Base-by-base conservation (phyloP, 2,113 vertebrate species). In the Trichomycterus rosablanca region DNA sequence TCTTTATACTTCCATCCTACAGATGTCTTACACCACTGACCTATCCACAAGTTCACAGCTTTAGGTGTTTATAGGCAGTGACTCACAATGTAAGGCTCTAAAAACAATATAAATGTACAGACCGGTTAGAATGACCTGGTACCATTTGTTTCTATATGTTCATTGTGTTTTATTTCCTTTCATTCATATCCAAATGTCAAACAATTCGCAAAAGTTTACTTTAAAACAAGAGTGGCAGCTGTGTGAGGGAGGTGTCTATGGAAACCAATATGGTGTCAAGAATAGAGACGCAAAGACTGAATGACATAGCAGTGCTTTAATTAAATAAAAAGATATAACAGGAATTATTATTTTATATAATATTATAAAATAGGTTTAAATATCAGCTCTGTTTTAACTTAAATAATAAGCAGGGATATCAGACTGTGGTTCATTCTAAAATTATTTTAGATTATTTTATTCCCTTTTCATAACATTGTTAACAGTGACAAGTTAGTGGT, bases 301-400 rank as follows among this genome's bases (percentile, higher is more conserved):
- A 18, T 28, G 59, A 70, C 19, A 12, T 20, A 10, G 7, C 34
- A 32, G 18, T n/a, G n/a, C n/a, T n/a, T n/a, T n/a, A n/a, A 35
- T 58, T 72, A 60, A 77, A 62, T 74, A 70, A 74, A 50, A 66
- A 63, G n/a, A n/a, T n/a, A n/a, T n/a, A n/a, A n/a, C n/a, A n/a
- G n/a, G n/a, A n/a, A n/a, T n/a, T n/a, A n/a, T n/a, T n/a, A n/a
- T n/a, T n/a, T n/a, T n/a, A n/a, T n/a, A n/a, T n/a, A 30, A 30
- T 4, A 30, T 7, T 30, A 30, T 30, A 30, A 30, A 4, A 30
- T 30, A 30, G 3, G 26, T 30, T 7, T 30, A 30, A 30, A 30
- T 3, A 30, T 30, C 7, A 4, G 26, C 26, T n/a, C n/a, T n/a
- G n/a, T n/a, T n/a, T n/a, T n/a, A n/a, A n/a, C n/a, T n/a, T n/a